Conservation (phyloP, 2,797 vertebrate species). For the Lophura swinhoii region DNA sequence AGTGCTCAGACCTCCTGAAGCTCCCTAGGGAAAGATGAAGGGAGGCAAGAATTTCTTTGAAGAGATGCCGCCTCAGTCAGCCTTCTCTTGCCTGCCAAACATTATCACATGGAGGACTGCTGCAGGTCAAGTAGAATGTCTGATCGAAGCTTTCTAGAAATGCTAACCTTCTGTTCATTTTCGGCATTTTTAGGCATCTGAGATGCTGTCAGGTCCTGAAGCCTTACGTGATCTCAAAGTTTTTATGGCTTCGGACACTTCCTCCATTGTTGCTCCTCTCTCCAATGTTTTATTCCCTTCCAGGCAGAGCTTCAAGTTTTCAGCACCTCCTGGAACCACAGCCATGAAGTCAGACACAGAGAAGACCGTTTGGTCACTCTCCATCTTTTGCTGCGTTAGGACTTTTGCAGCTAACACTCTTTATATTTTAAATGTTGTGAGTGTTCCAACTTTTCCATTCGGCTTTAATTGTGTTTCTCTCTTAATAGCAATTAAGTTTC, state of each 20-base stretch:
- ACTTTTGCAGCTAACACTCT: background rate
- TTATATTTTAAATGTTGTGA: background rate
- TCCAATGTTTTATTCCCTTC: slow-evolving; percentile 56
- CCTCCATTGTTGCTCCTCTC: slow-evolving; percentile 69
- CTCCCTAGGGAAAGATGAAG: slow-evolving; percentile 38
- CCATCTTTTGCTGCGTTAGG: background rate
- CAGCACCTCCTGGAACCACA: slow-evolving; percentile 47
- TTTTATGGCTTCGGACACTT: slow-evolving; percentile 60
- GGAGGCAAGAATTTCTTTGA: background rate
- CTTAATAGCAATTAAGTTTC: background rate
- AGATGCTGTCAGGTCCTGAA: background rate
- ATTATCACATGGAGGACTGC: background rate
- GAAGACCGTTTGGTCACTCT: background rate
- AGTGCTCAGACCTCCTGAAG: slow-evolving; percentile 19
- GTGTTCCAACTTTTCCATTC: background rate
- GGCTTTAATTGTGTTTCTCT: background rate
- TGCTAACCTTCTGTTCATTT: background rate
- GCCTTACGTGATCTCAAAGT: slow-evolving; percentile 49
- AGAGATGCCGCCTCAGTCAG: background rate
- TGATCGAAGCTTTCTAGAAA: background rate
- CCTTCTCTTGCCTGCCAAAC: background rate
- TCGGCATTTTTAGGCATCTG: background rate
- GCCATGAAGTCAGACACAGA: background rate
- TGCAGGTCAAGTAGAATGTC: background rate
- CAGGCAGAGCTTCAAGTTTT: slow-evolving; percentile 51